Base-by-base conservation (phyloP, 2,888 invertebrate species). In the Coenonympha arcania region DNA sequence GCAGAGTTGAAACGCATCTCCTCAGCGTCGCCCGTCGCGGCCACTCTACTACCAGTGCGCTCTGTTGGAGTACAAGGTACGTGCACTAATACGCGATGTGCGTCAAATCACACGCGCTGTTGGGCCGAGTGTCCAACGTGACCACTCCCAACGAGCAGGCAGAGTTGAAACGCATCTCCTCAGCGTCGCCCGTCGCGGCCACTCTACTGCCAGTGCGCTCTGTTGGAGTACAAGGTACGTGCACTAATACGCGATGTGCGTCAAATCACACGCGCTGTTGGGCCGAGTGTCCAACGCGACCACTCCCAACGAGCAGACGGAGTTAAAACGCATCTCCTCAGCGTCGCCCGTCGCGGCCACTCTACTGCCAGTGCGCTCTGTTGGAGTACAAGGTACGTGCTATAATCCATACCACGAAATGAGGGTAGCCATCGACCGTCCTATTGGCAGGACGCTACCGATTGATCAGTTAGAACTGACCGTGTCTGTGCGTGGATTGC, bases 61-160 rank as follows among this genome's bases (percentile, higher is more conserved):
- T 94, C 95, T 58, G 99, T 99, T 24, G 99, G 99, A 47, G 99
- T 99, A 24, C 98, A 97, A 89, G 96, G 95, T 88, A 68, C 24
- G 39, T 15, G 3, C 16, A n/a, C 36, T 4, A 97, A 72, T 98
- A 94, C 86, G 91, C 93, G 69, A 95, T 95, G 93, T 88, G 93
- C 63, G 91, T 94, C 76, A 96, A 96, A 89, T 95, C 95, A 65
- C 97, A 97, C 85, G 95, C 96, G 44, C 85, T 97, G 61, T 87
- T 98, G 54, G 95, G 95, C 71, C 91, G 95, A 64, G 95, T 94
- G 51, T 92, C 94, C 65, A 91, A 90, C 67, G 92, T 94, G 11
- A 94, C 93, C 55, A 90, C 90, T 50, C 89, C 92, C 64, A 86
- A 88, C 15, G 96, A 96, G 82, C 91, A 91, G 69, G 76, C 81